Percentiles rank a stretch among this genome's conserved stretches.
phyloP scores from a whole-genome alignment of 2,113 vertebrate genomes.

The Macquaria australasica region DNA sequence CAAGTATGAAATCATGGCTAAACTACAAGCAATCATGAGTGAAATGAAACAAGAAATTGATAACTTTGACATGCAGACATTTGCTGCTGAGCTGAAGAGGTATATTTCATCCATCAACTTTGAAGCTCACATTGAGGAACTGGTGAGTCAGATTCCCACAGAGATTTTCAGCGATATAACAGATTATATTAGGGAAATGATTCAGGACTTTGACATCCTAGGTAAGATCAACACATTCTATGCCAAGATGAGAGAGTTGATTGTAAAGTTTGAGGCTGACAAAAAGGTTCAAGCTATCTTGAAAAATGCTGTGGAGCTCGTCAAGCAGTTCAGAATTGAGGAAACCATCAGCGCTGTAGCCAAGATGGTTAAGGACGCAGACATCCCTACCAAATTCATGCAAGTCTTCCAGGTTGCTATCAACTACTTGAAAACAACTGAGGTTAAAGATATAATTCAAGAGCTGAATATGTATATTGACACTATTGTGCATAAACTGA shows the following conservation, averaged over 20 bases:
- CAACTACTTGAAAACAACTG: constrained; percentile 82
- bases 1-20: constrained; percentile 81
- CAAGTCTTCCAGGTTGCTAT: constrained; percentile 76
- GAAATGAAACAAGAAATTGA: constrained; percentile 82
- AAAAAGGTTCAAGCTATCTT: constrained; percentile 84
- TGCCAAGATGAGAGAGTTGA: constrained; percentile 79
- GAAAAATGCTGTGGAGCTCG: constrained; percentile 84
- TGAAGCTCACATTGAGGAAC: constrained; percentile 58
- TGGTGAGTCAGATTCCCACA: constrained; percentile 73
- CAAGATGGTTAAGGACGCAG: constrained; percentile 77
- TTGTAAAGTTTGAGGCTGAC: constrained; percentile 85
- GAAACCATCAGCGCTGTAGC: constrained; percentile 83
- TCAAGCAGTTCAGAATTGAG: constrained; percentile 85
- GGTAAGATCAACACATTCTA: constrained; percentile 83
- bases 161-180: constrained; percentile 75
- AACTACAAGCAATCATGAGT: constrained; percentile 77
- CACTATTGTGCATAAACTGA: constrained; percentile 78
- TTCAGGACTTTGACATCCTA: constrained; percentile 84
- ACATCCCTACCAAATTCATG: constrained; percentile 78
- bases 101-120: constrained; percentile 70
- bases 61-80: constrained; percentile 76
- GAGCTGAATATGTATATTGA: constrained; percentile 86
- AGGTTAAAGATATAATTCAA: constrained; percentile 85
- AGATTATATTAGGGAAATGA: constrained; percentile 70
- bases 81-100: constrained; percentile 77